Evolutionary conservation across 2,113 vertebrate genomes (phyloP).

Genomic region (Daboia siamensis): DNA sequence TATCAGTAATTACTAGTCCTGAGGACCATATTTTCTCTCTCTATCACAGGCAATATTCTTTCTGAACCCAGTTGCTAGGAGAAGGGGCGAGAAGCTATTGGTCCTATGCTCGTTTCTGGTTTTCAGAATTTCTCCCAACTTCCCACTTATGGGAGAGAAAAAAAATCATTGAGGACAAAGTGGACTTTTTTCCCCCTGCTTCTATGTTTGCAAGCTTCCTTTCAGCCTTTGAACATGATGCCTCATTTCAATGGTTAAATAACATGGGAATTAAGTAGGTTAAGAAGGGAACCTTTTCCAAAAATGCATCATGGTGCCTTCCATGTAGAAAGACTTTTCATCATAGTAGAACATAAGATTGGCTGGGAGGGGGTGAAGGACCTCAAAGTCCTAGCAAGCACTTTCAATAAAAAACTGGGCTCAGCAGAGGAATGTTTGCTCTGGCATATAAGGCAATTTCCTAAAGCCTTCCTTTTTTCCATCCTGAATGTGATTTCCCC

Average conservation of each 20-base stretch:
- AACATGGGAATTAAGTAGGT: background rate
- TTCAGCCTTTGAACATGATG: background rate
- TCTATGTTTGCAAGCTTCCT: background rate
- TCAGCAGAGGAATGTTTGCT: background rate
- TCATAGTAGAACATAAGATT: background rate
- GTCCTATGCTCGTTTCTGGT: background rate
- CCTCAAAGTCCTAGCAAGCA: background rate
- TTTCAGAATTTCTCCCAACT: background rate
- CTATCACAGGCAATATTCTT: background rate
- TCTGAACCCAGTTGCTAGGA: background rate
- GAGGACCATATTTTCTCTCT: background rate
- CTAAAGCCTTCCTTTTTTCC: background rate
- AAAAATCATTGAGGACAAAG: background rate
- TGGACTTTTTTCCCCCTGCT: background rate
- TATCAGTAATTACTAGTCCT: background rate
- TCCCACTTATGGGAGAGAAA: background rate
- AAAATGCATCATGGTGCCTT: background rate
- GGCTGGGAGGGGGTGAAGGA: background rate
- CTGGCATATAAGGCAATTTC: background rate
- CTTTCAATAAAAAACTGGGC: background rate
- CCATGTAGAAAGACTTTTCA: background rate
- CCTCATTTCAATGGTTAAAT: background rate
- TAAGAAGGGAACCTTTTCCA: background rate
- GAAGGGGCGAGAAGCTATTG: background rate
- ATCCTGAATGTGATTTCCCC: slow-evolving; percentile 10